These are phyloP conservation scores for Nixonia krombeini DNA, from an alignment of 1,140 invertebrate genomes.

Conservation along the genomic window DNA sequence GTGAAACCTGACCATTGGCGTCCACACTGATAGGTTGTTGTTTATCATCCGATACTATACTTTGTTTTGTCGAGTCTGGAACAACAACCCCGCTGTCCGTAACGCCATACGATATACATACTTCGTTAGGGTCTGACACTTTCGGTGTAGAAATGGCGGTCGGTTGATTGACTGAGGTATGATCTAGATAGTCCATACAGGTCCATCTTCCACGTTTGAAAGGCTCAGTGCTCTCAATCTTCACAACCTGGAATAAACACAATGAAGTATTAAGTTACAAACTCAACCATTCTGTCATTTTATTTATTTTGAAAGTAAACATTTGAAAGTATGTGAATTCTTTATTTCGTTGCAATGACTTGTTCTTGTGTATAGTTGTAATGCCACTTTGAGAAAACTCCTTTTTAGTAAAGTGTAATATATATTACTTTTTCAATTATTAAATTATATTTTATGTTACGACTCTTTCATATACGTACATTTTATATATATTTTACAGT, in stretches of 20 bases:
- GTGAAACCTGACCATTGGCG: slow-evolving; percentile 60
- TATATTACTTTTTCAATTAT: too few species aligned
- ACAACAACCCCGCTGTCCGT: slow-evolving; percentile 65
- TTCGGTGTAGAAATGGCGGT: slow-evolving; percentile 63
- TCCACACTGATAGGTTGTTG: slow-evolving; percentile 51
- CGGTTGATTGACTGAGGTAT: slow-evolving; percentile 77
- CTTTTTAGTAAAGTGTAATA: too few species aligned
- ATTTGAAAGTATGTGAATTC: too few species aligned
- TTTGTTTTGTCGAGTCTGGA: slow-evolving; percentile 56
- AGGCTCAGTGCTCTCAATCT: slow-evolving; percentile 95
- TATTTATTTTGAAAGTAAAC: too few species aligned
- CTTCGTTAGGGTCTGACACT: slow-evolving; percentile 66
- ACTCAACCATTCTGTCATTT: too few species aligned
- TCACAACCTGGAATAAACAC: slow-evolving; percentile 85
- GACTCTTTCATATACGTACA: too few species aligned
- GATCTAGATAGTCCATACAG: slow-evolving; percentile 96
- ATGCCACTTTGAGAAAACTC: too few species aligned
- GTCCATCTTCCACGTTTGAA: slow-evolving; percentile 94
- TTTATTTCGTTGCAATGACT: too few species aligned
- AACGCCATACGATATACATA: slow-evolving; percentile 70
- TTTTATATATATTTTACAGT: too few species aligned
- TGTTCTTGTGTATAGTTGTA: too few species aligned
- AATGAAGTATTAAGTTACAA: too few species aligned
- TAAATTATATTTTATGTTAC: too few species aligned
- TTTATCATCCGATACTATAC: slow-evolving; percentile 52